These are phyloP conservation scores for Drosophila auraria DNA, from an alignment of 1,140 invertebrate genomes.

Conservation along the genomic window DNA sequence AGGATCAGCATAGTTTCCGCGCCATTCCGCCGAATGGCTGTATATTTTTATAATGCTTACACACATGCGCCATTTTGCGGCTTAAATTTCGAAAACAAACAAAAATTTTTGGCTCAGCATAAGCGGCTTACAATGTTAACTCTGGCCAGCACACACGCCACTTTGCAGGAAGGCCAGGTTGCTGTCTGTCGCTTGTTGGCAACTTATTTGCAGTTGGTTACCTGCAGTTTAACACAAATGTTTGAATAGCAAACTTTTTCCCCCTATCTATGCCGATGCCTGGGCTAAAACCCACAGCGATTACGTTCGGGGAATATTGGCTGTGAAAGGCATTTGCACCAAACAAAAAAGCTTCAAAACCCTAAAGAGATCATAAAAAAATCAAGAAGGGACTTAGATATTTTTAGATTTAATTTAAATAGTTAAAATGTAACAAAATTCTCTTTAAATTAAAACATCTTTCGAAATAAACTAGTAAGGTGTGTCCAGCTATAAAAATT, in stretches of 20 bases:
- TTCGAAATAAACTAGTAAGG: too few relatives aligned
- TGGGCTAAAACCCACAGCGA: slow-evolving; percentile 21
- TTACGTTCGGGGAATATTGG: slow-evolving; percentile 34
- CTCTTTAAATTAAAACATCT: too few relatives aligned
- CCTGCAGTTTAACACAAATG: slow-evolving; percentile 76
- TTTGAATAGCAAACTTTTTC: slow-evolving; percentile 70
- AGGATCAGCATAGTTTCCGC: slow-evolving; percentile 43
- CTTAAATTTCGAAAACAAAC: slow-evolving; percentile 78
- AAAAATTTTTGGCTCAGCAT: slow-evolving; percentile 68
- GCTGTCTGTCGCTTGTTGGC: slow-evolving; percentile 49
- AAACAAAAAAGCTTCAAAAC: not conserved
- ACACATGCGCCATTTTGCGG: slow-evolving; percentile 77
- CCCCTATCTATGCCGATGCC: slow-evolving; percentile 15
- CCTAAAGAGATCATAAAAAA: not conserved
- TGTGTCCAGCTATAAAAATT: too few relatives aligned
- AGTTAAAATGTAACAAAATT: not conserved
- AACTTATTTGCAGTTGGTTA: slow-evolving; percentile 79
- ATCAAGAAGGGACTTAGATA: not conserved
- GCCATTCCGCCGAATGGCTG: slow-evolving; percentile 41
- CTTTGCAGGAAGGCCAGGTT: not conserved
- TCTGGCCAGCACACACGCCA: slow-evolving; percentile 27
- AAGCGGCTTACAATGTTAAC: slow-evolving; percentile 82
- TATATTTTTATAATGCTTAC: slow-evolving; percentile 65
- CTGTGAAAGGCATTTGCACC: slow-evolving; percentile 6
- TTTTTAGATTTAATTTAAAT: too few relatives aligned